These are phyloP conservation scores for Drosophila pruinosa DNA, from an alignment of 1,140 invertebrate genomes.

Conservation along the genomic window DNA sequence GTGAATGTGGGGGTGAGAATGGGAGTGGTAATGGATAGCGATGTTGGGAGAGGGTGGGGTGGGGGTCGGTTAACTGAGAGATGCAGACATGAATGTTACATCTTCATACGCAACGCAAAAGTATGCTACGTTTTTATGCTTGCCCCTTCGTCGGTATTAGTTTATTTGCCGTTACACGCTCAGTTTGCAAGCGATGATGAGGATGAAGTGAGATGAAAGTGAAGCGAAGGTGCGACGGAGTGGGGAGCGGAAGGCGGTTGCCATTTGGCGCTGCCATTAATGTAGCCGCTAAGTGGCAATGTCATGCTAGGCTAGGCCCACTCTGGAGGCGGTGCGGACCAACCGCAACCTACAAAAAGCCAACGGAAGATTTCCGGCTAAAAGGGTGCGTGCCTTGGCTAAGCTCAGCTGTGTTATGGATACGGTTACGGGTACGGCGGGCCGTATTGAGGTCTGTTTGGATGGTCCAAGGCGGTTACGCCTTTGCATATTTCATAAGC, in stretches of 20 bases:
- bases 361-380: slow-evolving; percentile 56
- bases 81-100: slow-evolving; percentile 54
- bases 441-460: slow-evolving; percentile 1
- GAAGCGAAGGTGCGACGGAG: background rate
- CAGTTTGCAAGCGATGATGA: slow-evolving; percentile 48
- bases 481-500: slow-evolving; percentile 79
- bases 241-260: slow-evolving; percentile 16
- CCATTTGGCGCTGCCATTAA: slow-evolving; percentile 78
- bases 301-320: slow-evolving; percentile 73
- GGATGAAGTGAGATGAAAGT: background rate
- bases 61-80: background rate
- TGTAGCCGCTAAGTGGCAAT: slow-evolving; percentile 80
- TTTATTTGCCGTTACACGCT: slow-evolving; percentile 79
- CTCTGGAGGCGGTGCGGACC: slow-evolving; percentile 29
- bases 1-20: background rate
- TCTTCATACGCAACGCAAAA: slow-evolving; percentile 69
- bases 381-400: slow-evolving; percentile 63
- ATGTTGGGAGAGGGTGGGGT: background rate
- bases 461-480: slow-evolving; percentile 39
- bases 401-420: background rate
- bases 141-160: slow-evolving; percentile 61
- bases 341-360: slow-evolving; percentile 46
- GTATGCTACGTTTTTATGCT: slow-evolving; percentile 63
- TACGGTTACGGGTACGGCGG: background rate
- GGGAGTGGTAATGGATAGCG: background rate